Conservation (phyloP, 2,888 invertebrate genomes). For the Cotesia congregata region DNA sequence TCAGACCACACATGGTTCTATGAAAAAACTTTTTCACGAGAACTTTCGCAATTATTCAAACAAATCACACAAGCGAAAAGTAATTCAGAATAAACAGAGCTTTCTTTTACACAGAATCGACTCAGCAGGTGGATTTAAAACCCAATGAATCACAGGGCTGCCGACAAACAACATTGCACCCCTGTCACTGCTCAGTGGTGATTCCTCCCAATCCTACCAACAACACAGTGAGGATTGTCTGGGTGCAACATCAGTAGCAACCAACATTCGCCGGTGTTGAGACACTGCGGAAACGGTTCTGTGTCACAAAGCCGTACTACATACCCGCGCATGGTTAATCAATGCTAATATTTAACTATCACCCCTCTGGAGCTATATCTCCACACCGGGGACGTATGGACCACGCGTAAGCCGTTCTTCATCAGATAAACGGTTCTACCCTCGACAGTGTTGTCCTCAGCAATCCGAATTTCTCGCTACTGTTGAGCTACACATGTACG, state of each 20-base stretch:
- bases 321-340: slow-evolving; percentile 48
- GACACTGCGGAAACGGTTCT: slow-evolving; percentile 18
- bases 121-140: background rate
- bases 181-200: slow-evolving; percentile 24
- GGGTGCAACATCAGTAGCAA: background rate
- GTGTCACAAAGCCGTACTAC: slow-evolving; percentile 26
- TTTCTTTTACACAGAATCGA: too few relatives aligned
- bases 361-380: background rate
- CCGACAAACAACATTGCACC: slow-evolving; percentile 32
- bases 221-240: background rate
- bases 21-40: too few relatives aligned
- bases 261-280: background rate
- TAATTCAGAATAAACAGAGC: too few relatives aligned
- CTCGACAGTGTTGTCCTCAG: background rate
- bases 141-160: slow-evolving; percentile 31
- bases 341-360: slow-evolving; percentile 51
- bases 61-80: too few relatives aligned
- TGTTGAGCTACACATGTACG: background rate
- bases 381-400: background rate
- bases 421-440: background rate
- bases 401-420: slow-evolving; percentile 20
- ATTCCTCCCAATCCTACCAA: slow-evolving; percentile 18
- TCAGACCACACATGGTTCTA: too few relatives aligned
- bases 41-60: too few relatives aligned
- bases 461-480: slow-evolving; percentile 2